These are phyloP conservation scores for Halcyon badia DNA, from an alignment of 2,797 vertebrate genomes.

Conservation along the genomic window DNA sequence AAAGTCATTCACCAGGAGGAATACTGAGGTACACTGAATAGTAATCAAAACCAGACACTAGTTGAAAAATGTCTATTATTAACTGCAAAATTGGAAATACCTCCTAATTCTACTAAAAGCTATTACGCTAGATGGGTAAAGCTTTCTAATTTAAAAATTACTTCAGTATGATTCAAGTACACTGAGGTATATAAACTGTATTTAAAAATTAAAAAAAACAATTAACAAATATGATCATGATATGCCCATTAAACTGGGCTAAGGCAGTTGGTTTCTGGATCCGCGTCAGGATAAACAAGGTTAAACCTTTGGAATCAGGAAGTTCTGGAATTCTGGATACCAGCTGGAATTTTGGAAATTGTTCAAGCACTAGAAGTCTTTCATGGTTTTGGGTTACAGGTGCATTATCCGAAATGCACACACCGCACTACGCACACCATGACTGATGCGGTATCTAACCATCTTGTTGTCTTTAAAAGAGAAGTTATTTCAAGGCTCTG, in stretches of 20 bases:
- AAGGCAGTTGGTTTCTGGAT: neutral
- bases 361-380: neutral
- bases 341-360: neutral
- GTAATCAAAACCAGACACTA: neutral
- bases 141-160: neutral
- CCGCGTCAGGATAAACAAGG: neutral
- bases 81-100: slow-evolving; percentile 7
- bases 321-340: neutral
- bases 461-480: neutral
- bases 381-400: neutral
- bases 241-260: slow-evolving; percentile 32
- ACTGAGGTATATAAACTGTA: slow-evolving; percentile 6
- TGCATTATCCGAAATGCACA: neutral
- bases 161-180: neutral
- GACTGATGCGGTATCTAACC: neutral
- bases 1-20: neutral
- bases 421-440: neutral
- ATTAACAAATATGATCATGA: neutral
- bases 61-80: neutral
- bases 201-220: neutral
- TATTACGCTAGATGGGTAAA: neutral
- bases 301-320: neutral
- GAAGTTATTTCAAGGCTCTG: neutral
- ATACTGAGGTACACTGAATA: neutral
- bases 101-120: neutral